phyloP scores from a whole-genome alignment of 2,888 invertebrate genomes.

The Ophion ellenae region DNA sequence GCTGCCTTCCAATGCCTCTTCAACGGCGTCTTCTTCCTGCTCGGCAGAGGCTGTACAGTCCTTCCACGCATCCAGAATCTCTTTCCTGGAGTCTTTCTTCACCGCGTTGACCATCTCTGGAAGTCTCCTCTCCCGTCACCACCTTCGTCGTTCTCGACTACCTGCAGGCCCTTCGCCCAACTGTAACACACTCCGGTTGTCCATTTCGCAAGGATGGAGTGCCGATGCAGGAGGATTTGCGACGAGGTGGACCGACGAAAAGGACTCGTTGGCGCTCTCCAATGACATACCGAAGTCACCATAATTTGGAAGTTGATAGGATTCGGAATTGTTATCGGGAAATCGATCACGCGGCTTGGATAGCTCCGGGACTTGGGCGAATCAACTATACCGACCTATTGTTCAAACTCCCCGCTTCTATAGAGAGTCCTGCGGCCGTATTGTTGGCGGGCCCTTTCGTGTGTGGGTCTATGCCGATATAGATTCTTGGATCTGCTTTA shows the following conservation, averaged over 20 bases:
- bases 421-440: slow-evolving; percentile 13
- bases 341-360: slow-evolving; percentile 49
- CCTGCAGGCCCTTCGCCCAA: background rate
- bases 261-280: background rate
- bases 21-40: slow-evolving; percentile 18
- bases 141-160: background rate
- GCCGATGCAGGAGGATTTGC: background rate
- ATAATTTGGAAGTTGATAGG: slow-evolving; percentile 58
- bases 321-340: slow-evolving; percentile 58
- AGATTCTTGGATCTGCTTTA: slow-evolving; percentile 56
- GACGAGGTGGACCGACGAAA: background rate
- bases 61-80: background rate
- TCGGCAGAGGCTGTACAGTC: slow-evolving; percentile 20
- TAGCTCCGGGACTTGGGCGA: slow-evolving; percentile 57
- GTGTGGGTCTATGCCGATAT: slow-evolving; percentile 31
- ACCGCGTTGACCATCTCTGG: slow-evolving; percentile 48
- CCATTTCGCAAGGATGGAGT: too few species aligned
- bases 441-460: slow-evolving; percentile 23
- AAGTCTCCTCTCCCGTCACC: slow-evolving; percentile 15
- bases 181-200: background rate
- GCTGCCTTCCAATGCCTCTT: slow-evolving; percentile 19
- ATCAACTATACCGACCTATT: slow-evolving; percentile 55
- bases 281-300: slow-evolving; percentile 1
- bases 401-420: slow-evolving; percentile 39
- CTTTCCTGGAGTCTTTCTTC: slow-evolving; percentile 15